Base-by-base conservation (phyloP, 2,888 invertebrate genomes). In the Ochropleura plecta region DNA sequence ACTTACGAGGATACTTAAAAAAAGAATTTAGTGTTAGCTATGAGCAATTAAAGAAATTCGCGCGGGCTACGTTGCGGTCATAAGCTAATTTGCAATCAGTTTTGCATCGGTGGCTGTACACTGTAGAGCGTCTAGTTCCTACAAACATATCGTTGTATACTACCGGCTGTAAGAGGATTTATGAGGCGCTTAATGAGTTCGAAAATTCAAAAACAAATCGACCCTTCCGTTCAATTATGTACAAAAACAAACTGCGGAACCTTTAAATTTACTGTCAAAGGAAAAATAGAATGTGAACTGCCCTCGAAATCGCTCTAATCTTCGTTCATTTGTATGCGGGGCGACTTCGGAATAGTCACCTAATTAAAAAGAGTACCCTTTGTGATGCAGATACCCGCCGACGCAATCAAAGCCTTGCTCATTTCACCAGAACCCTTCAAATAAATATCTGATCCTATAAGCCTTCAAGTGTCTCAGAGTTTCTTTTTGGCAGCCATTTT, bases 321-420 rank as follows among this genome's bases (percentile, higher is more conserved):
- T 92, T 87, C 88, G 81, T 92, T 94, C 93, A 94, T 94, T 94
- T 93, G 91, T 93, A 94, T 94, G 93, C 94, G 88, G 90, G 88
- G 87, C 87, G 89, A 91, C 91, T 89, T 89, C 87, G 88, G 89
- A 93, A 93, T 93, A 93, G 94, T 92, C 93, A 90, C 91, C 92
- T 94, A 94, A 94, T 94, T 94, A 94, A 94, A 94, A 94, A 94
- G 93, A 94, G 91, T 92, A 85, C 86, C 91, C 94, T 94, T 94
- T 94, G 93, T 93, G 83, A 94, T 94, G 94, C 93, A 94, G 94
- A 94, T 94, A 89, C 89, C 59, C 88, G 86, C 77, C 87, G 87
- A 82, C 90, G 91, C 92, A 93, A 93, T 93, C 93, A 92, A 88
- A 91, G 88, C 88, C 82, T 77, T 73, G 86, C 89, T 88, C 90